Conservation (phyloP, 1,140 invertebrate genomes). For the Hyles vespertilio region DNA sequence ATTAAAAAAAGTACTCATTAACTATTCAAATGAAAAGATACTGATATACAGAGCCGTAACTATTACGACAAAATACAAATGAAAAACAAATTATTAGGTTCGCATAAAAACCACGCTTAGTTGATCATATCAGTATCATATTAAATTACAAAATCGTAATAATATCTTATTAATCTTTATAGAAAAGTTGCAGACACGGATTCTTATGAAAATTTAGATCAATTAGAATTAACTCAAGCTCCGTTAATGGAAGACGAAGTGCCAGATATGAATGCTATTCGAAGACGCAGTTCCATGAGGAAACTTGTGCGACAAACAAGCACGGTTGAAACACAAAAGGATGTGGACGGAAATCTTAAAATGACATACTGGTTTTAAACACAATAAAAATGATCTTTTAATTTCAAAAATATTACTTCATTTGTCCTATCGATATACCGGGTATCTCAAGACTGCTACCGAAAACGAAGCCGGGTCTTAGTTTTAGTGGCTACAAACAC, state of each 20-base stretch:
- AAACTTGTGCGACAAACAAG: conserved; percentile 84
- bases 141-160: too few relatives aligned
- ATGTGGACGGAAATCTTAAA: conserved; percentile 85
- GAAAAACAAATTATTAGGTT: too few relatives aligned
- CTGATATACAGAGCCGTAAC: too few relatives aligned
- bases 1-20: too few relatives aligned
- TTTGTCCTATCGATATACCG: too few relatives aligned
- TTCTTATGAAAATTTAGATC: conserved; percentile 79
- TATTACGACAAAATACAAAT: too few relatives aligned
- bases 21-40: too few relatives aligned
- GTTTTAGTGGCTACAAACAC: too few relatives aligned
- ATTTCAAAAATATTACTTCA: not conserved
- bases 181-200: conserved; percentile 56
- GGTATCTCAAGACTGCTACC: too few relatives aligned
- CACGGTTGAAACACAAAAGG: conserved; percentile 85
- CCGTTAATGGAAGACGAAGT: conserved; percentile 61
- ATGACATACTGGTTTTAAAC: conserved; percentile 89
- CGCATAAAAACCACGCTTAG: too few relatives aligned
- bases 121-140: too few relatives aligned
- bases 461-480: too few relatives aligned
- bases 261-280: conserved; percentile 39
- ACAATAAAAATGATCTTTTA: conserved; percentile 1
- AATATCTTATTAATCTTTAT: conserved; percentile 4
- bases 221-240: conserved; percentile 72
- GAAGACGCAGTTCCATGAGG: conserved; percentile 77